phyloP scores from a whole-genome alignment of 2,797 vertebrate species.

The Pseudochirops corinnae region DNA sequence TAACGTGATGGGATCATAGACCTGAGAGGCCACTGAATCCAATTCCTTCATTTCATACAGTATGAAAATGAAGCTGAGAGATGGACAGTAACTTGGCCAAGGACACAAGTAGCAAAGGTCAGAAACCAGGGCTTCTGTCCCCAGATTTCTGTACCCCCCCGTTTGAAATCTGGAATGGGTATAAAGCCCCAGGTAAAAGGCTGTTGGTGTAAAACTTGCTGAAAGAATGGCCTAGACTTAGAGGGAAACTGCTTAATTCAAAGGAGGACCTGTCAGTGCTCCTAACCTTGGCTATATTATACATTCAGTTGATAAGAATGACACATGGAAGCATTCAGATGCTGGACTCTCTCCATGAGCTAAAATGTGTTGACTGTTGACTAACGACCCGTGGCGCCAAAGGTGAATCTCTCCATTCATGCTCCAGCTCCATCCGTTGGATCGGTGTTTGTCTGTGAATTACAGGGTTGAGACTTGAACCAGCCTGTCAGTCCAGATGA shows the following conservation, averaged over 20 bases:
- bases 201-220: neutral
- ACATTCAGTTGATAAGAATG: neutral
- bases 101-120: neutral
- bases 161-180: neutral
- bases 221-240: neutral
- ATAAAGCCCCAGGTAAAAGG: neutral
- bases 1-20: no score
- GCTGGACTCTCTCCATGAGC: neutral
- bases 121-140: neutral
- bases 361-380: slow-evolving; percentile 5
- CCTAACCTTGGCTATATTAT: neutral
- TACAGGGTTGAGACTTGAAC: neutral
- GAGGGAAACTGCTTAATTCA: neutral
- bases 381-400: neutral
- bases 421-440: accelerated
- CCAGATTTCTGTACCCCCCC: neutral
- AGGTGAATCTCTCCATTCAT: neutral
- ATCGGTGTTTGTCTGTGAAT: neutral
- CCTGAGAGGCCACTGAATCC: no score
- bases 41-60: no score
- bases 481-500: neutral
- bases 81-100: no score
- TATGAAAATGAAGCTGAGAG: no score
- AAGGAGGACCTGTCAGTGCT: neutral
- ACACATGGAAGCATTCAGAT: neutral